These are phyloP conservation scores for Pangasius krempfi DNA, from an alignment of 2,797 vertebrate genomes.

Conservation along the genomic window DNA sequence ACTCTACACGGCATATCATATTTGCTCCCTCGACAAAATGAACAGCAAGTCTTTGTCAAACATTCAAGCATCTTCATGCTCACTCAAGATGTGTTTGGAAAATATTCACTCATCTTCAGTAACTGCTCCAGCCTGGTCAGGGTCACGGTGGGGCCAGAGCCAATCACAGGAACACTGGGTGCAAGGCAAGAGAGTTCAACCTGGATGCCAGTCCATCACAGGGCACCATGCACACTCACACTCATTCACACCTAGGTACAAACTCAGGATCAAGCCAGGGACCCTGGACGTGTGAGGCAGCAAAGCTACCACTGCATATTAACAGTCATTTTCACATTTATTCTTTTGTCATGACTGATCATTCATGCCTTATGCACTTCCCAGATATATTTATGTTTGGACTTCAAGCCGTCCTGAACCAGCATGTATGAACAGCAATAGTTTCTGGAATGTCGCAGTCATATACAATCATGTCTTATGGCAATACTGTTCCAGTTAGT, in stretches of 20 bases:
- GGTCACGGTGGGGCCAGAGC: background rate
- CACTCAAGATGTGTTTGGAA: background rate
- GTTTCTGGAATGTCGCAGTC: background rate
- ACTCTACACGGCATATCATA: background rate
- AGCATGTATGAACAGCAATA: background rate
- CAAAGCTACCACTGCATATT: background rate
- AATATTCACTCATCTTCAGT: background rate
- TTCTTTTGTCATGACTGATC: background rate
- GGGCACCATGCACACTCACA: background rate
- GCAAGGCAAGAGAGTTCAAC: background rate
- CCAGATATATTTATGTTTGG: background rate
- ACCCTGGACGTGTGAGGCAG: background rate
- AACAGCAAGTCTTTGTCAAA: background rate
- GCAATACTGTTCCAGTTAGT: background rate
- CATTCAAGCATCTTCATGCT: background rate
- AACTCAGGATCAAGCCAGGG: background rate
- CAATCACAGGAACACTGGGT: background rate
- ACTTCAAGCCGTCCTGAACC: background rate
- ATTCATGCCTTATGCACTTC: background rate
- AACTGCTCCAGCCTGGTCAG: background rate
- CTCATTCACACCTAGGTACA: background rate
- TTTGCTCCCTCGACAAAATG: background rate
- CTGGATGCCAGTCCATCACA: background rate
- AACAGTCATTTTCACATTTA: background rate
- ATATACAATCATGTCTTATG: background rate